Percentiles rank a stretch among this genome's conserved stretches.
Evolutionary conservation across 2,888 invertebrate genomes (phyloP).

Genomic region (Lasioglossum leucozonium): DNA sequence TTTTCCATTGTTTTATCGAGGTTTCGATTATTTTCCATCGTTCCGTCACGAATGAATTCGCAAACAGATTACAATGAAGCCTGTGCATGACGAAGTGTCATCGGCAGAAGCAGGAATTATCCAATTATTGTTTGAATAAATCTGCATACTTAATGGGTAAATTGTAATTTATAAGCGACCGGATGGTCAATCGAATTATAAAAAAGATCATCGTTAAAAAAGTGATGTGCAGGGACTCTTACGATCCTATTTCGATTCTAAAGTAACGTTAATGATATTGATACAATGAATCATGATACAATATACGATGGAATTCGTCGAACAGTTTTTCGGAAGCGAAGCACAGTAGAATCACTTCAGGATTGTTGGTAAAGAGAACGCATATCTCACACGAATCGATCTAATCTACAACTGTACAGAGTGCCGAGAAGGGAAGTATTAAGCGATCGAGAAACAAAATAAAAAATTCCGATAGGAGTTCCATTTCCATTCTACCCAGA

Average conservation of each 20-base stretch:
- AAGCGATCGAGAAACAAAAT: background rate
- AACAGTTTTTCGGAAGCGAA: no score
- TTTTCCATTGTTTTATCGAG: background rate
- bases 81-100: background rate
- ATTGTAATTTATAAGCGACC: no score
- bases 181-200: no score
- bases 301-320: no score
- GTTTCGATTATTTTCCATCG: background rate
- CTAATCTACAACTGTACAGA: background rate
- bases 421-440: background rate
- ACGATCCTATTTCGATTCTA: no score
- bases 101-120: background rate
- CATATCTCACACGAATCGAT: background rate
- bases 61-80: background rate
- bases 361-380: background rate
- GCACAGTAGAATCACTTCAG: background rate
- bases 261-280: no score
- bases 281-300: no score
- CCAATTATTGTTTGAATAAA: background rate
- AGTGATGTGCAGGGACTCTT: no score
- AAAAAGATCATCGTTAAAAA: no score
- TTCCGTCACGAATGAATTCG: constrained; percentile 14
- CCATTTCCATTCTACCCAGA: background rate
- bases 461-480: background rate
- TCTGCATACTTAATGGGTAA: background rate